Conservation (phyloP, 2,113 vertebrate species). For the Antigone vipio region DNA sequence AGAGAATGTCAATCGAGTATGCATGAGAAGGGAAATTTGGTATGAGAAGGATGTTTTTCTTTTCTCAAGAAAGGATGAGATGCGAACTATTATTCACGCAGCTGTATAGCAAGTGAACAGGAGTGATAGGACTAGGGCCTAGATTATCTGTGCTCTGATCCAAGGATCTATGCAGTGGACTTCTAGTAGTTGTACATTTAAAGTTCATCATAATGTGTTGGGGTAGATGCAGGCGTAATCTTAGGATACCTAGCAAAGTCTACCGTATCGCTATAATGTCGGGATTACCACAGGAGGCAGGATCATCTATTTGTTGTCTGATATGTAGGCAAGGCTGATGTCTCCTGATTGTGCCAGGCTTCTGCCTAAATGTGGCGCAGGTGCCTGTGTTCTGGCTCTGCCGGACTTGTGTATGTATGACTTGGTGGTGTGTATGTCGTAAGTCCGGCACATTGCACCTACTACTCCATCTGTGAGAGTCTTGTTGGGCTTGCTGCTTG, state of each 20-base stretch:
- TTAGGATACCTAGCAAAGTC: neutral
- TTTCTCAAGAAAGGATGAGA: neutral
- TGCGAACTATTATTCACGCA: neutral
- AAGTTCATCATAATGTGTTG: neutral
- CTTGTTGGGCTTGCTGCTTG: neutral
- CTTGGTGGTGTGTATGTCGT: neutral
- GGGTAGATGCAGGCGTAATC: neutral
- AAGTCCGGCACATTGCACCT: neutral
- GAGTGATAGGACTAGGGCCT: neutral
- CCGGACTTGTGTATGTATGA: neutral
- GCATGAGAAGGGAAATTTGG: neutral
- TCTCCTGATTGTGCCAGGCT: neutral
- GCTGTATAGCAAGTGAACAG: neutral
- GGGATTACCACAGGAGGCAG: neutral
- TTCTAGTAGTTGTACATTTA: neutral
- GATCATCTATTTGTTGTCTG: neutral
- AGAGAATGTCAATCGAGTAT: neutral
- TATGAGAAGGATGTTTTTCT: neutral
- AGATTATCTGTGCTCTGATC: neutral
- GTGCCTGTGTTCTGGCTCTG: neutral
- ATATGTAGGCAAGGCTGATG: no score
- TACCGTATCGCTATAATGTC: fast-evolving
- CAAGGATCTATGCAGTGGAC: neutral
- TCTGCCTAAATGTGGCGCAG: neutral
- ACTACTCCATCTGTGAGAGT: neutral